These are phyloP conservation scores for Agrypnia vestita DNA, from an alignment of 1,140 invertebrate genomes.

Conservation along the genomic window DNA sequence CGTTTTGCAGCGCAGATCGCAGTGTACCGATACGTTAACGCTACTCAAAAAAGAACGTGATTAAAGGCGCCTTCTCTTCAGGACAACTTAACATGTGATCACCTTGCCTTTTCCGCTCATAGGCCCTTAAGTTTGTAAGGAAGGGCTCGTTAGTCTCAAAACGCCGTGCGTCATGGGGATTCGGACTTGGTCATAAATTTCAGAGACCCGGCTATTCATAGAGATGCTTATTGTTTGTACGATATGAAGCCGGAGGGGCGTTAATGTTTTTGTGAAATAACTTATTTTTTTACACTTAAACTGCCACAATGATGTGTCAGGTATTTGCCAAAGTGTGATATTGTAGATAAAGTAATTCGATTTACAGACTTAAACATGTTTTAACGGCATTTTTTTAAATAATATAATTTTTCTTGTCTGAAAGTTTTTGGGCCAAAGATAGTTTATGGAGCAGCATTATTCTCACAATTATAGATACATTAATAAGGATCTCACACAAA, in stretches of 20 bases:
- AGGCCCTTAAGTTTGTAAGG: conserved; percentile 40
- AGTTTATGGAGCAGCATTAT: no score
- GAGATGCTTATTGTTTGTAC: conserved; percentile 48
- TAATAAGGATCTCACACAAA: no score
- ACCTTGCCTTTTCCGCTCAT: conserved; percentile 49
- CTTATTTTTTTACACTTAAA: conserved; percentile 43
- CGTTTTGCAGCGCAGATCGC: background rate
- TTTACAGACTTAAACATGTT: no score
- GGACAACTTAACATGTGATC: conserved; percentile 38
- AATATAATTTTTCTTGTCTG: no score
- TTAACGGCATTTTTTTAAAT: no score
- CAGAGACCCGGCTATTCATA: conserved; percentile 42
- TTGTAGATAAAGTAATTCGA: conserved; percentile 26
- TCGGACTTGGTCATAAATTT: conserved; percentile 52
- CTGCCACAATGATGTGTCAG: conserved; percentile 52
- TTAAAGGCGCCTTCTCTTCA: conserved; percentile 56
- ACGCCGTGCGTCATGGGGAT: conserved; percentile 41
- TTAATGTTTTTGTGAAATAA: conserved; percentile 59
- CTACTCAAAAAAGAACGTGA: conserved; percentile 41
- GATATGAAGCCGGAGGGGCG: conserved; percentile 45
- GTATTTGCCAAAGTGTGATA: conserved; percentile 38
- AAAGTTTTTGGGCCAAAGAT: no score
- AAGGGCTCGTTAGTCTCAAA: conserved; percentile 49
- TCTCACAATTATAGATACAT: no score
- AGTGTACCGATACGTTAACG: no score